Conservation (phyloP, 2,797 vertebrate species). For the Lacerta viridis region DNA sequence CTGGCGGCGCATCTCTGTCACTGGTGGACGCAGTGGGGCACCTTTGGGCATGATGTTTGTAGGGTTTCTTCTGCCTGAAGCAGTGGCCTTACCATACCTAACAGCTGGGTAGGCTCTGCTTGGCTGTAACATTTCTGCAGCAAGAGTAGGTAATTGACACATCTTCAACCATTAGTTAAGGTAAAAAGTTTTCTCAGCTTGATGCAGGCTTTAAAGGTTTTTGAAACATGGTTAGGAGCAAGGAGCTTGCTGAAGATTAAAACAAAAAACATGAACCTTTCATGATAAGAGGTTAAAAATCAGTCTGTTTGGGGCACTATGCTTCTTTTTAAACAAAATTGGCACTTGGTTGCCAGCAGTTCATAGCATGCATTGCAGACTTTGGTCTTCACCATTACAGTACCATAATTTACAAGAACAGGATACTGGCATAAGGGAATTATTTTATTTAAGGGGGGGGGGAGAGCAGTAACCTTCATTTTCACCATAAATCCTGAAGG, state of each 20-base stretch:
- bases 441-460: background rate
- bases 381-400: background rate
- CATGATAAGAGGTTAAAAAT: constrained; percentile 7
- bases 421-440: constrained; percentile 6
- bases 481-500: constrained; percentile 44
- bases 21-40: no score
- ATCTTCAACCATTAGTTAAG: background rate
- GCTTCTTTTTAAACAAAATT: background rate
- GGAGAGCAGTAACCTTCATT: constrained; percentile 33
- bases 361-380: background rate
- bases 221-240: background rate
- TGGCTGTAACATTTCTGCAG: background rate
- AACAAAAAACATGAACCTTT: constrained; percentile 28
- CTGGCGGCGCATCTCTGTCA: no score
- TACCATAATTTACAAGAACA: background rate
- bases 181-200: background rate
- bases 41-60: no score
- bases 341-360: background rate
- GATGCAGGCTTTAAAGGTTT: background rate
- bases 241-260: background rate
- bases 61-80: no score
- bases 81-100: no score
- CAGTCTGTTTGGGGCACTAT: background rate
- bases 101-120: background rate
- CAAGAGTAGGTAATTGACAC: background rate